Evolutionary conservation across 2,888 invertebrate genomes (phyloP), one percentile per base, ranked within the genome.

Genomic region (Nematopogon swammerdamellus): DNA sequence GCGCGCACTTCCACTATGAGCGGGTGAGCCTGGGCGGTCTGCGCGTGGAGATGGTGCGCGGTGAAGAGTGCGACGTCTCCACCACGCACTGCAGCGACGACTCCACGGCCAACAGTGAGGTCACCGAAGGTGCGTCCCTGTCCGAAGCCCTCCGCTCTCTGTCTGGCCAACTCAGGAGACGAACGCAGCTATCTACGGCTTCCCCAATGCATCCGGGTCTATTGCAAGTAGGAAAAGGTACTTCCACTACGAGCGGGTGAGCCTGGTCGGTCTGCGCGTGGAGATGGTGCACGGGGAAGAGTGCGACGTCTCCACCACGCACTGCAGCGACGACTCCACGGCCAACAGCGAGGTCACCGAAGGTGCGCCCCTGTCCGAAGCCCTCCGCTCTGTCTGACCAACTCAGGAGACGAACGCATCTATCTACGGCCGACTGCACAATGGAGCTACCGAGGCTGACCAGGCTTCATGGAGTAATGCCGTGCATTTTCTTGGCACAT

Each of bases 1-100:
- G 97, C 74, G 97, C 97, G 4, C 98, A 98, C 70, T 98, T 98
- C 74, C 98, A 98, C 74, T 98, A 97, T 74, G 97, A 97, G 65
- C 84, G 92, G 57, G 96, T 97, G 17, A 91, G 94, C 57, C 81
- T 97, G 57, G 91, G 92, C n/a, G 87, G 88, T 0, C 76, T 88
- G 45, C 70, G 75, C 19, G 81, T 87, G 30, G 70, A 72, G 59
- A 61, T 65, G 1, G 63, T 66, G 54, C 6, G 19, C n/a, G 47
- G 8, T 14, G n/a, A n/a, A n/a, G n/a, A n/a, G n/a, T 19, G 20
- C 29, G 17, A 47, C 25, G 43, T 10, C 5, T 4, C 25, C 10
- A 10, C 25, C 5, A 25, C 25, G 25, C 66, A 76, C 49, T 61
- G 72, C 59, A 17, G 48, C 43, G 49, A 64, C 63, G 18, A 53